Evolutionary conservation across 2,797 vertebrate genomes (phyloP).

Genomic region (Ctenopoma multispine): DNA sequence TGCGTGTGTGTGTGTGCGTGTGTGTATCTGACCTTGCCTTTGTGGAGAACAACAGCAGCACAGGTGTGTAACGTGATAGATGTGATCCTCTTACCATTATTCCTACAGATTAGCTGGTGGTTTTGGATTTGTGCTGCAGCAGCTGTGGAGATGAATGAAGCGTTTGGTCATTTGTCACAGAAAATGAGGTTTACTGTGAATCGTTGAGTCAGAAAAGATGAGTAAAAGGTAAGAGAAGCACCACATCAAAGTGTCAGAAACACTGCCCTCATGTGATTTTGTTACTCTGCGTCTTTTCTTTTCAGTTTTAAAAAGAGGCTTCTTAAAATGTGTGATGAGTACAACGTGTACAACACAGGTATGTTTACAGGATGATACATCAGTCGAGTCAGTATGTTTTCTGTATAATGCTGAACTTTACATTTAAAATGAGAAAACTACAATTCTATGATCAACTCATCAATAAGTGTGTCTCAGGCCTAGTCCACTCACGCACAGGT

Average conservation of each 20-base stretch:
- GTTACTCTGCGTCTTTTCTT: background rate
- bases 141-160: conserved; percentile 55
- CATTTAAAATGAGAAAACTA: too few species aligned
- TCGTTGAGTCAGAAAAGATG: conserved; percentile 21
- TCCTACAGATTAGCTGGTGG: conserved; percentile 47
- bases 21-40: conserved; percentile 60
- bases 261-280: conserved; percentile 18
- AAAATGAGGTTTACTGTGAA: conserved; percentile 23
- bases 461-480: too few species aligned
- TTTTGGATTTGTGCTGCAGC: conserved; percentile 51
- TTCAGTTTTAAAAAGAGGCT: too few species aligned
- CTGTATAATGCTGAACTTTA: too few species aligned
- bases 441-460: too few species aligned
- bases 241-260: conserved; percentile 37
- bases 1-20: conserved; percentile 12
- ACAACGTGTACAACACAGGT: too few species aligned
- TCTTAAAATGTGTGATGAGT: too few species aligned
- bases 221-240: conserved; percentile 20
- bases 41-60: conserved; percentile 43
- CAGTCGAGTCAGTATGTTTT: too few species aligned
- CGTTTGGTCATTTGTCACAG: conserved; percentile 48
- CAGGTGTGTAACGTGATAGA: conserved; percentile 72
- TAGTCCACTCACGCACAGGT: too few species aligned
- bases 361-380: too few species aligned
- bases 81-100: conserved; percentile 49